phyloP scores from a whole-genome alignment of 1,140 invertebrate genomes.

The Caenorhabditis briggsae region DNA sequence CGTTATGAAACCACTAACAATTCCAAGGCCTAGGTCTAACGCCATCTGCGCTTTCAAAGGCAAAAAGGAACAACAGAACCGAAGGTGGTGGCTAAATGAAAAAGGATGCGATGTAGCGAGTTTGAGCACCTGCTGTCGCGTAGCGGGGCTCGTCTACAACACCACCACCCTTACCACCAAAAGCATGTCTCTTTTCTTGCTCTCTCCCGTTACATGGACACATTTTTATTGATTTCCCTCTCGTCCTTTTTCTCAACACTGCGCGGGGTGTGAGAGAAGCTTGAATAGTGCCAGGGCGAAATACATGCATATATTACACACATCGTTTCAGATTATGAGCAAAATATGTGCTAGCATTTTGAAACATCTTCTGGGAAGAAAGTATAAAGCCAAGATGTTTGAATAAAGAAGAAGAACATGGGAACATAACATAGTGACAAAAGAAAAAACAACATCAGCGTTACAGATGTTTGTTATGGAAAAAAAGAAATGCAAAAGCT shows the following conservation, averaged over 20 bases:
- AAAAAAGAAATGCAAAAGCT: not conserved
- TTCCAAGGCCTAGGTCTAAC: not conserved
- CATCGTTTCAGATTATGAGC: constrained; percentile 55
- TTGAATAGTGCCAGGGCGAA: not conserved
- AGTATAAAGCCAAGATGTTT: no score
- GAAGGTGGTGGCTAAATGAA: constrained; percentile 35
- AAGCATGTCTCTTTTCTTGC: constrained; percentile 49
- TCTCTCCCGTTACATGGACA: constrained; percentile 44
- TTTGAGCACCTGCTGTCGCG: constrained; percentile 51
- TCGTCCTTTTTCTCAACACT: constrained; percentile 3
- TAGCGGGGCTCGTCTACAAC: no score
- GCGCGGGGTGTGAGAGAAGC: constrained; percentile 37
- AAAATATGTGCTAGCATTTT: constrained; percentile 32
- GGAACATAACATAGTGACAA: not conserved
- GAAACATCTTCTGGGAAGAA: constrained; percentile 22
- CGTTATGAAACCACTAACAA: no score
- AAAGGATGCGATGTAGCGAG: constrained; percentile 50
- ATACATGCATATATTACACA: constrained; percentile 53
- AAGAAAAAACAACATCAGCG: not conserved
- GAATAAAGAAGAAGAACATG: not conserved
- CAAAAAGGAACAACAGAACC: not conserved
- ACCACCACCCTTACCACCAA: not conserved
- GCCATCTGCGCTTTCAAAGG: constrained; percentile 12
- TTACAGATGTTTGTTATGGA: not conserved
- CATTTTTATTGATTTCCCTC: constrained; percentile 50